These are phyloP conservation scores for Microplitis mediator DNA, from an alignment of 1,140 invertebrate genomes.

Conservation along the genomic window DNA sequence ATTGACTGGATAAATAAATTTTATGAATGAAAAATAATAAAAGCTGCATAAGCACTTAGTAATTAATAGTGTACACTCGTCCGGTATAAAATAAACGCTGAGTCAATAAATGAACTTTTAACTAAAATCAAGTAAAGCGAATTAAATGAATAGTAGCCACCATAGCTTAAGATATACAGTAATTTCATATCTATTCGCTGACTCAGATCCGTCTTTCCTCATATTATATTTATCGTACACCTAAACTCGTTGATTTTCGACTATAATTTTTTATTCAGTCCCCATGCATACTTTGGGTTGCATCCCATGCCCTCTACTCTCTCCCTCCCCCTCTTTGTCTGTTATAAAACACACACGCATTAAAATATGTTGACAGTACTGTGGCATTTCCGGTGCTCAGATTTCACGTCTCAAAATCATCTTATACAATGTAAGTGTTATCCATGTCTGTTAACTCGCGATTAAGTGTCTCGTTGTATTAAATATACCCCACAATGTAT, in stretches of 20 bases:
- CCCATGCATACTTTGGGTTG: no score
- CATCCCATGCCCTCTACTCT: no score
- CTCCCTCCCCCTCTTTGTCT: not conserved
- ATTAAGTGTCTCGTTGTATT: not conserved
- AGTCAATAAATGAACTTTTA: no score
- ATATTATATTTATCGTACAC: slow-evolving; percentile 20
- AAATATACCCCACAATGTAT: not conserved
- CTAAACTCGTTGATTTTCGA: not conserved
- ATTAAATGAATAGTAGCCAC: no score
- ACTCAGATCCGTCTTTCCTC: slow-evolving; percentile 56
- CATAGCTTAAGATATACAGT: no score
- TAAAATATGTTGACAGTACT: slow-evolving; percentile 9
- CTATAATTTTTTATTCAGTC: no score
- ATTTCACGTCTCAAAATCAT: slow-evolving; percentile 2
- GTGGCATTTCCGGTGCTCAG: slow-evolving; percentile 15
- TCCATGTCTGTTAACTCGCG: not conserved
- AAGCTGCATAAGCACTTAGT: no score
- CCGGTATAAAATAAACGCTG: no score
- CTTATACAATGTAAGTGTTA: not conserved
- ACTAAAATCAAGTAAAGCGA: no score
- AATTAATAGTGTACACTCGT: no score
- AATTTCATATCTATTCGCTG: slow-evolving; percentile 37
- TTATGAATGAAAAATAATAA: no score
- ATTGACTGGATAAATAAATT: no score
- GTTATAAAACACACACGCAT: not conserved